These are phyloP conservation scores for Melanargia galathea DNA, from an alignment of 2,888 invertebrate genomes.

Conservation along the genomic window DNA sequence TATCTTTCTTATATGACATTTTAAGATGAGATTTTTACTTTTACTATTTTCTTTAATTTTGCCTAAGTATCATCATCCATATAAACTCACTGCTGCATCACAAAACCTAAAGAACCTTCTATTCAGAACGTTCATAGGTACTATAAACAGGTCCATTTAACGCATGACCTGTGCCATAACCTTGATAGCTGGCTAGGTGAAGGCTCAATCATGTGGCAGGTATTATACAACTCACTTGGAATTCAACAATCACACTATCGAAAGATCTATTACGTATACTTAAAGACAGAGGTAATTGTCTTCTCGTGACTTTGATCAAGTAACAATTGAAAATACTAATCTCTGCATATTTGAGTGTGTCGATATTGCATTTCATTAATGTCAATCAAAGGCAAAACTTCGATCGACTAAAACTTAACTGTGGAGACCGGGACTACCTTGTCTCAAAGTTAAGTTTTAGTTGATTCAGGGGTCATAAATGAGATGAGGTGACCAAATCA, in stretches of 20 bases:
- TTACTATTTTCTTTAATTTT: background rate
- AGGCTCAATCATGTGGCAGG: conserved; percentile 38
- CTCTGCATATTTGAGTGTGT: background rate
- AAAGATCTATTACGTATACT: conserved; percentile 13
- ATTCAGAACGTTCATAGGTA: conserved; percentile 9
- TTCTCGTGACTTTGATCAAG: conserved; percentile 7
- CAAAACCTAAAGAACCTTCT: background rate
- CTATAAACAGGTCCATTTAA: conserved; percentile 10
- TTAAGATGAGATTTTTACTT: too few species aligned
- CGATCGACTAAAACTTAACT: too few species aligned
- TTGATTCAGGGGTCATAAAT: too few species aligned
- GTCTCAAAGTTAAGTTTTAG: too few species aligned
- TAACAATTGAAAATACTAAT: background rate
- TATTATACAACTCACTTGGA: conserved; percentile 23
- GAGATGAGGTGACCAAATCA: too few species aligned
- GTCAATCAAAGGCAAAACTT: background rate
- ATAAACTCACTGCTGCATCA: background rate
- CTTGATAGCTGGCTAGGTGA: conserved; percentile 50
- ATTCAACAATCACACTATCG: conserved; percentile 24
- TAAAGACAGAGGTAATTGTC: conserved; percentile 6
- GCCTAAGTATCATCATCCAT: too few species aligned
- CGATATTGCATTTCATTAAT: background rate
- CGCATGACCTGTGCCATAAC: conserved; percentile 57
- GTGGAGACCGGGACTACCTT: too few species aligned
- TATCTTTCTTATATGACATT: background rate